Conservation (phyloP, 2,113 vertebrate genomes). For the Ranitomeya variabilis region DNA sequence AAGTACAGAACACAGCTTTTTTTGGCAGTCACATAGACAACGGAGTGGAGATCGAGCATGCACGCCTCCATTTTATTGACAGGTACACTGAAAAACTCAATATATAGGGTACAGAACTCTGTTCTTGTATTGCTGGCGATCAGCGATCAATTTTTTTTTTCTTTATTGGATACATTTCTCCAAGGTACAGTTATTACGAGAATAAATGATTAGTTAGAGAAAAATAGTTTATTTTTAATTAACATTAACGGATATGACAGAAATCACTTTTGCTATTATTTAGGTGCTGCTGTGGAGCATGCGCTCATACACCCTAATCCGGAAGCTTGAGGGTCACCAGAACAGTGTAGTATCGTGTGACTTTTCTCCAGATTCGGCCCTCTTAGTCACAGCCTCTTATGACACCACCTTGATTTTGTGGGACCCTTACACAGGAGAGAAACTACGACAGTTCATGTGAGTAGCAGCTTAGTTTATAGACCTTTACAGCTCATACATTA, state of each 20-base stretch:
- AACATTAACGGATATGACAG: neutral
- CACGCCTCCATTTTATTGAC: no score
- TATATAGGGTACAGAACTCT: no score
- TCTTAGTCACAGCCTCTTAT: constrained; percentile 89
- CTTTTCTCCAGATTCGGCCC: constrained; percentile 90
- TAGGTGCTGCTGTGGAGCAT: constrained; percentile 96
- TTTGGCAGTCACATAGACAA: no score
- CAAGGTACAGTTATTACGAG: no score
- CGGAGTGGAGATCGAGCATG: no score
- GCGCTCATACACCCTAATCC: constrained; percentile 87
- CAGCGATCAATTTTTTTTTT: no score
- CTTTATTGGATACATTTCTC: no score
- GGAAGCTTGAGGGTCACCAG: constrained; percentile 83
- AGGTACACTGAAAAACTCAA: no score
- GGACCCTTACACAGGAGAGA: constrained; percentile 94
- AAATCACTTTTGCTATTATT: neutral
- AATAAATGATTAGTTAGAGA: no score
- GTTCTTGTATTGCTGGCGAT: no score
- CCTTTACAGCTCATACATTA: neutral
- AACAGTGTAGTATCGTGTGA: constrained; percentile 89
- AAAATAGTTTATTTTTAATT: neutral
- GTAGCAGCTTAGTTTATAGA: neutral
- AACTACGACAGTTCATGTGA: constrained; percentile 84
- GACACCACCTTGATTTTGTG: constrained; percentile 89
- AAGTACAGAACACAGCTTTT: no score